Conservation (phyloP, 2,888 invertebrate genomes). For the Sminthurides aquaticus region DNA sequence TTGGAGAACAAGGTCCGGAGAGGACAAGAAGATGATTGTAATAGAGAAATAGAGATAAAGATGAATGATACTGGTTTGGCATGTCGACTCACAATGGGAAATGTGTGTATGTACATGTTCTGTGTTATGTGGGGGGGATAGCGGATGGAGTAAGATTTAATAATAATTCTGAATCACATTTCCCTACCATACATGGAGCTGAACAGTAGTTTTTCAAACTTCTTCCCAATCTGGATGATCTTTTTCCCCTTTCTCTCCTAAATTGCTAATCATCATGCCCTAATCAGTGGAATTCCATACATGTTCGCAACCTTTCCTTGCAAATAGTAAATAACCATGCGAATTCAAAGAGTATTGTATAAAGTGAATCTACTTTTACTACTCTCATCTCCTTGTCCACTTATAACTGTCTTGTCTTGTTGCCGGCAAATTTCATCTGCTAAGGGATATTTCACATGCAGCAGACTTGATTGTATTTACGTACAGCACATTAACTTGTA, state of each 20-base stretch:
- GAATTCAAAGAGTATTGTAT: no score
- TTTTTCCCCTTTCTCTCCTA: conserved; percentile 20
- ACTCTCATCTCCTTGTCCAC: no score
- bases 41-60: background rate
- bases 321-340: background rate
- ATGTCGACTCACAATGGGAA: no score
- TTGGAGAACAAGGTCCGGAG: background rate
- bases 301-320: background rate
- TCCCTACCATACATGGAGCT: conserved; percentile 17
- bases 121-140: no score
- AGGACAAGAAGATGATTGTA: background rate
- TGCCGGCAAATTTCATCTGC: no score
- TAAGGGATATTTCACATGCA: no score
- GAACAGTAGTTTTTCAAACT: conserved; percentile 2
- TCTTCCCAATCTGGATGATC: conserved; percentile 20
- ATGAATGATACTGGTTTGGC: background rate
- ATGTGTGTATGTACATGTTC: no score
- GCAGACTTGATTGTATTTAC: no score
- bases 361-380: no score
- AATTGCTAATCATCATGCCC: conserved; percentile 18
- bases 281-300: conserved; percentile 13
- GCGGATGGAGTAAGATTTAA: background rate
- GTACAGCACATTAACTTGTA: no score
- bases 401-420: no score
- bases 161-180: conserved; percentile 22